Evolutionary conservation across 2,888 invertebrate genomes (phyloP).

Genomic region (Oscheius sp.): DNA sequence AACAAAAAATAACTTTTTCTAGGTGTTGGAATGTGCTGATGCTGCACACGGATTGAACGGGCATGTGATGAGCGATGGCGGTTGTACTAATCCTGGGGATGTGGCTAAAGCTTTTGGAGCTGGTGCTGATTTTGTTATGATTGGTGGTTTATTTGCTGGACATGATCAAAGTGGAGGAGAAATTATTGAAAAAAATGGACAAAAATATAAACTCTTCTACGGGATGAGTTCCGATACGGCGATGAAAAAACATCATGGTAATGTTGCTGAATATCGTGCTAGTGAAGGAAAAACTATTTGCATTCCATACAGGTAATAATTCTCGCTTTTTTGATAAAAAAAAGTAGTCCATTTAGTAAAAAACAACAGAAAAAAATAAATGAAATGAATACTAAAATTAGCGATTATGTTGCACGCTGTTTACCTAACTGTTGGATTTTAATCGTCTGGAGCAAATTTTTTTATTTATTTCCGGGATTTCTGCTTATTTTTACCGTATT

Average conservation of each 20-base stretch:
- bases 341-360: too few species aligned
- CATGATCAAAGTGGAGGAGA: conserved; percentile 92
- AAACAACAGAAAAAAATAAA: too few species aligned
- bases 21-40: conserved; percentile 90
- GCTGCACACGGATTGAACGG: conserved; percentile 93
- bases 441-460: too few species aligned
- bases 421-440: too few species aligned
- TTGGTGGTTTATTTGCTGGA: conserved; percentile 86
- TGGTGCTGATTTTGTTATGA: conserved; percentile 91
- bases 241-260: conserved; percentile 86
- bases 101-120: conserved; percentile 92
- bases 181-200: conserved; percentile 76
- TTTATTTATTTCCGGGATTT: too few species aligned
- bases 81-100: conserved; percentile 89
- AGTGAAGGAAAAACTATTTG: conserved; percentile 87
- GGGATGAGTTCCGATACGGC: conserved; percentile 91
- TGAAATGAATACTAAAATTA: too few species aligned
- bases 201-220: conserved; percentile 86
- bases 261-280: conserved; percentile 82
- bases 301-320: conserved; percentile 59
- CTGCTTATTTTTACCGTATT: too few species aligned
- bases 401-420: too few species aligned
- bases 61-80: conserved; percentile 94
- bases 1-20: conserved; percentile 83
- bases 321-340: neutral